These are phyloP conservation scores for Cryptomyrus ogoouensis DNA, from an alignment of 2,113 vertebrate genomes.

Conservation along the genomic window DNA sequence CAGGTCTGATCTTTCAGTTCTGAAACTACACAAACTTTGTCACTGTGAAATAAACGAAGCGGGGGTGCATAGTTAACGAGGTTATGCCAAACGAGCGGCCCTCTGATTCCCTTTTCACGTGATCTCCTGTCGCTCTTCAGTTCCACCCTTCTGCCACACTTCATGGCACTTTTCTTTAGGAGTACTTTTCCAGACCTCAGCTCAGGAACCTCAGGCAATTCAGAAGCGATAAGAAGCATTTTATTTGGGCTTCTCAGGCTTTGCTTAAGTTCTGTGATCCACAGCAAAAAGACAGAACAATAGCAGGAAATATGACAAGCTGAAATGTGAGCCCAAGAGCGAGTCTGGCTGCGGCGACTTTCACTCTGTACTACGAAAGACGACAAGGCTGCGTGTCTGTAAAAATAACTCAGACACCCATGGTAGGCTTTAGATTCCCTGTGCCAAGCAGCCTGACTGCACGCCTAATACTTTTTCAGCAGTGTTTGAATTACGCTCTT, in stretches of 20 bases:
- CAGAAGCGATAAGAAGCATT: neutral
- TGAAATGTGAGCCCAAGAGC: neutral
- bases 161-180: neutral
- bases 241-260: neutral
- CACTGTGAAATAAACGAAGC: neutral
- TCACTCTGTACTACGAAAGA: neutral
- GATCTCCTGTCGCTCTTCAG: neutral
- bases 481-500: neutral
- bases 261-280: neutral
- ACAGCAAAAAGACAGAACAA: neutral
- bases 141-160: neutral
- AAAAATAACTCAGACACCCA: constrained; percentile 20
- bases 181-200: neutral
- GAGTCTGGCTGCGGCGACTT: neutral
- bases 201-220: neutral
- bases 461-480: neutral
- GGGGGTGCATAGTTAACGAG: neutral
- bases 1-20: neutral
- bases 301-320: neutral
- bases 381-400: neutral
- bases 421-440: neutral
- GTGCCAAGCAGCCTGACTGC: neutral
- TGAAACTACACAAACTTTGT: neutral
- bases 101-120: neutral
- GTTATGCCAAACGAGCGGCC: neutral